phyloP scores from a whole-genome alignment of 2,888 invertebrate genomes.

The Agrilus mali region DNA sequence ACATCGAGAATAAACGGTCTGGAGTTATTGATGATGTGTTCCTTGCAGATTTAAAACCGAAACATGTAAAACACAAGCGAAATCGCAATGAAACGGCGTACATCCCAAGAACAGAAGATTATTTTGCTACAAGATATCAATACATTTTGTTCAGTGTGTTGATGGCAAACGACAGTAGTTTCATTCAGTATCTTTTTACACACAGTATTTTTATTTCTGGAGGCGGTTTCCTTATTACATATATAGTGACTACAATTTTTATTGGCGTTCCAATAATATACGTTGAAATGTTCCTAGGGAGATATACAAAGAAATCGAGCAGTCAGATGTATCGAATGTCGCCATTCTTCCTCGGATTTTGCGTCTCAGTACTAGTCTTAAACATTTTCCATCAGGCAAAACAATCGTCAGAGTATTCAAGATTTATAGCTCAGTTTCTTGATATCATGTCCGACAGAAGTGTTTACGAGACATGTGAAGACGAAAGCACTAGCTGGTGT shows the following conservation, averaged over 20 bases:
- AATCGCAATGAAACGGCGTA: no score
- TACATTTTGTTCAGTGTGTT: no score
- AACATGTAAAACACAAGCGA: no score
- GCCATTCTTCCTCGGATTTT: constrained; percentile 17
- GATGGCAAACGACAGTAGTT: no score
- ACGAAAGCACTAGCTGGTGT: not conserved
- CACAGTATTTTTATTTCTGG: no score
- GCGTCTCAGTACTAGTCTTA: constrained; percentile 11
- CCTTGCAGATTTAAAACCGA: no score
- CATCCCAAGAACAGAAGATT: no score
- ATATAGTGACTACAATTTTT: not conserved
- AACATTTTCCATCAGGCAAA: constrained; percentile 12
- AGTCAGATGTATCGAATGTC: constrained; percentile 19
- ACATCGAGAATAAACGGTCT: no score
- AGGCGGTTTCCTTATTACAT: no score
- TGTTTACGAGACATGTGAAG: constrained; percentile 9
- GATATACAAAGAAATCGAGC: constrained; percentile 15
- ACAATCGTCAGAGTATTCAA: constrained; percentile 6
- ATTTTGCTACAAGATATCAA: no score
- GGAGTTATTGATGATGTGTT: no score
- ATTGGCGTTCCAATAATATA: constrained; percentile 16
- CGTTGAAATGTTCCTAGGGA: constrained; percentile 17
- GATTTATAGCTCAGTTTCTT: constrained; percentile 11
- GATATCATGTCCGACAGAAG: constrained; percentile 9
- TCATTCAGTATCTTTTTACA: no score